These are phyloP conservation scores for Apostichopus californicus DNA, from an alignment of 35 echinoderm and acorn worm genomes.

Conservation along the genomic window DNA sequence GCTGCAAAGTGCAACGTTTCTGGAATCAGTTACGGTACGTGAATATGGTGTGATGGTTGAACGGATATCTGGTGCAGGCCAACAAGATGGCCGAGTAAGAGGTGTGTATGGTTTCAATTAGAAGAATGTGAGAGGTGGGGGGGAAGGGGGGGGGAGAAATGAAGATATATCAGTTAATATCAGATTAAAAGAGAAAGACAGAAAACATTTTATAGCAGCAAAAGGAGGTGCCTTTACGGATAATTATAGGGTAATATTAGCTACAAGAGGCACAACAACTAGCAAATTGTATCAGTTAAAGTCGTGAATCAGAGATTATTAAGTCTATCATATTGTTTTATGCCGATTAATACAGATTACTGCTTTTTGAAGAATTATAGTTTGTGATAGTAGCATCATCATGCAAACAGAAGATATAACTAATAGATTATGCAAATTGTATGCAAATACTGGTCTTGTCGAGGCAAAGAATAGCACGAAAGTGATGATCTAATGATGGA, in stretches of 20 bases:
- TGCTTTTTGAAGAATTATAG: not conserved
- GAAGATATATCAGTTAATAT: not conserved
- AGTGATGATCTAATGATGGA: not conserved
- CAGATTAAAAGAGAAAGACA: no score
- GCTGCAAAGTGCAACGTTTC: no score
- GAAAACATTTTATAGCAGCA: not conserved
- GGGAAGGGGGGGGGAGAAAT: no score
- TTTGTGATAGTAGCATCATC: not conserved
- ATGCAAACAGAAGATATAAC: conserved; percentile 11
- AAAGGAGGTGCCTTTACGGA: not conserved
- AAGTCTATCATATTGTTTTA: not conserved
- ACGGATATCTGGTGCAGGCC: no score
- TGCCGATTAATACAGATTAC: not conserved
- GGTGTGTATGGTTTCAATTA: no score
- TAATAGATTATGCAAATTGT: conserved; percentile 38
- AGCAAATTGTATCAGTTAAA: not conserved
- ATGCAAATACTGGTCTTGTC: conserved; percentile 39
- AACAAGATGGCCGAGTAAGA: no score
- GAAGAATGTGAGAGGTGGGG: no score
- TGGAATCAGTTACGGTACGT: no score
- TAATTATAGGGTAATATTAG: not conserved
- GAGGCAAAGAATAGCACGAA: not conserved
- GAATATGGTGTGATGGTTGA: no score
- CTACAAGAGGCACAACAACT: not conserved
- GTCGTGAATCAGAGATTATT: not conserved